Evolutionary conservation across 2,113 vertebrate genomes (phyloP), one percentile per base, ranked within the genome.

Genomic region (Ammospiza nelsoni): DNA sequence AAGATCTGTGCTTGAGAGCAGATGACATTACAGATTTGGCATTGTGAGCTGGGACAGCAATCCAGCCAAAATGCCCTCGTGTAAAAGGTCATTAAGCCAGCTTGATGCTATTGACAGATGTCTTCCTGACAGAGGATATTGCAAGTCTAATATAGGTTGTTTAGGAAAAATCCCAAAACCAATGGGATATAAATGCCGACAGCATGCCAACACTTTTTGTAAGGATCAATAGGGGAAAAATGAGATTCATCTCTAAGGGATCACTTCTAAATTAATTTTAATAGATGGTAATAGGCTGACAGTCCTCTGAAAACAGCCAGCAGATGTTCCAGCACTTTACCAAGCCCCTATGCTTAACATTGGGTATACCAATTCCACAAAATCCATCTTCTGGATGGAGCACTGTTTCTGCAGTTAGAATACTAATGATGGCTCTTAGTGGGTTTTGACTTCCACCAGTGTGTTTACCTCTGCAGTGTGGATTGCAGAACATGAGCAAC

Each of bases 221-320:
- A 95, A 95, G 76, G 88, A 51, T 18, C 1, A 6, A 29, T 44
- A 46, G 16, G 54, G 8, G 59, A 33, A 88, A 27, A 94, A 80
- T 57, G 63, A 91, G 84, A 93, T 95, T 91, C 28, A 89, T 90
- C 89, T 97, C 87, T 81, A 79, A 93, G 79, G 95, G 59, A 97
- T 96, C 67, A 78, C 92, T 95, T 92, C 94, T 52, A 95, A 97
- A 96, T 96, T 96, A 91, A 97, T 97, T 96, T 96, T 97, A 97
- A 98, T 95, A 96, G 88, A 96, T 88, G 90, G 80, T 95, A 97
- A 98, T 94, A 91, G 95, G 97, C 96, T 89, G 93, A 84, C 86
- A 84, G 94, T 90, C 97, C 92, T 94, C 91, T 90, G 84, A 97
- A 97, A 97, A 97, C 89, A 96, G 93, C 82, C 80, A 96, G 94